Evolutionary conservation across 2,113 vertebrate species (phyloP), one percentile per base, ranked within the genome.

Genomic region (Tyrannus savana): DNA sequence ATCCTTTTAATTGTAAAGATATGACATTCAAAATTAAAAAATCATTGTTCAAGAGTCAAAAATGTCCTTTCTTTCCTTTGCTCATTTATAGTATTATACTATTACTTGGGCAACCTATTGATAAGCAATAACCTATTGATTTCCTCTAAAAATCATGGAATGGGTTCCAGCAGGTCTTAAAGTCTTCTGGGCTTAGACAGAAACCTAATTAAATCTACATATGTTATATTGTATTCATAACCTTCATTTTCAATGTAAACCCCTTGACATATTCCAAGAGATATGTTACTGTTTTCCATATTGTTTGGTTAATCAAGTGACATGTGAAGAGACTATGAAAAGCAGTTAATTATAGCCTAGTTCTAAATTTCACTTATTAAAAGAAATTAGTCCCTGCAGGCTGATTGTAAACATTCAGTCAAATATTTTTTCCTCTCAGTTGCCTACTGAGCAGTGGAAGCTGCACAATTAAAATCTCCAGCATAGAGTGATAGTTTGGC

Each of bases 81-180:
- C 96, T 89, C 56, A 33, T 90, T 76, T 82, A 60, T 55, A 11
- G 16, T 71, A 59, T 35, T 83, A 66, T 68, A 67, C 18, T 68
- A 92, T 94, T 96, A 81, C 55, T 90, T 96, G 96, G 87, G 55
- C 67, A 97, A 92, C 66, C 4, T 86, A 39, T 68, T 49, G 39
- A 95, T 76, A 67, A 90, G 6, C 23, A 47, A 80, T 37, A 37
- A 37, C 35, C 35, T 37, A 37, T 63, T 93, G 24, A 63, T 92
- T 96, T 91, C 52, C 74, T 96, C 33, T 90, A 47, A 64, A 68
- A 35, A 84, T 5, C 7, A 35, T 95, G 89, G 87, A 87, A 94
- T 52, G 55, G 10, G 80, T 93, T 59, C 50, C 64, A 80, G 37
- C 28, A 71, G 49, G 82, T 74, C 87, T 88, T 66, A 69, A 88